A percentile compares a stretch with the other conserved stretches of the same genome.
phyloP scores from a whole-genome alignment of 2,113 vertebrate genomes.

The Heteronetta atricapilla region DNA sequence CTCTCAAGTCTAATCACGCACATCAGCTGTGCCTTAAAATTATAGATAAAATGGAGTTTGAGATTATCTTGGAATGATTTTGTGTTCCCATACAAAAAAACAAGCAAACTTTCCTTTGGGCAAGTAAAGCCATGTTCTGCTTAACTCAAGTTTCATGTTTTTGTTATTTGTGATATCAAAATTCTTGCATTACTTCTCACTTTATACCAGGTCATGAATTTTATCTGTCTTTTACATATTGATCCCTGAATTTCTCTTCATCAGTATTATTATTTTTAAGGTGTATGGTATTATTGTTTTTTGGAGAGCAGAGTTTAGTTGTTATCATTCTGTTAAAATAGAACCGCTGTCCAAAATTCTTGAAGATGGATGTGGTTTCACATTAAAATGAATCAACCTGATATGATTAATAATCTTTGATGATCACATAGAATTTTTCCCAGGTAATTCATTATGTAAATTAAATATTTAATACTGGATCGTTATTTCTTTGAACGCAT shows the following conservation, averaged over 20 bases:
- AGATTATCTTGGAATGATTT: background rate
- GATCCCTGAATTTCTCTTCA: background rate
- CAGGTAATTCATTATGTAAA: background rate
- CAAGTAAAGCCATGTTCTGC: background rate
- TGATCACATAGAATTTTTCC: background rate
- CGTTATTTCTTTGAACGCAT: background rate
- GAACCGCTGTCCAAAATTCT: background rate
- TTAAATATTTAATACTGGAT: background rate
- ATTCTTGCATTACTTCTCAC: background rate
- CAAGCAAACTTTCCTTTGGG: background rate
- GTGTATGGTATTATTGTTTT: background rate
- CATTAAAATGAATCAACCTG: background rate
- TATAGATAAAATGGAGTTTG: background rate
- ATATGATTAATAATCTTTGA: conserved; percentile 3
- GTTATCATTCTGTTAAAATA: background rate
- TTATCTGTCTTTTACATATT: background rate
- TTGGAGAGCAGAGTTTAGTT: background rate
- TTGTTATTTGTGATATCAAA: background rate
- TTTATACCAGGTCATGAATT: background rate
- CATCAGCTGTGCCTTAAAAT: background rate
- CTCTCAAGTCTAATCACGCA: background rate
- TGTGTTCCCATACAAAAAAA: background rate
- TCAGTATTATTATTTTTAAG: background rate
- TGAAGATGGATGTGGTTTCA: background rate
- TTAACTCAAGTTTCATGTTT: background rate